A percentile compares a stretch with the other conserved stretches of the same genome.
phyloP scores from a whole-genome alignment of 2,888 invertebrate genomes.

The Stenchaetothrips biformis region DNA sequence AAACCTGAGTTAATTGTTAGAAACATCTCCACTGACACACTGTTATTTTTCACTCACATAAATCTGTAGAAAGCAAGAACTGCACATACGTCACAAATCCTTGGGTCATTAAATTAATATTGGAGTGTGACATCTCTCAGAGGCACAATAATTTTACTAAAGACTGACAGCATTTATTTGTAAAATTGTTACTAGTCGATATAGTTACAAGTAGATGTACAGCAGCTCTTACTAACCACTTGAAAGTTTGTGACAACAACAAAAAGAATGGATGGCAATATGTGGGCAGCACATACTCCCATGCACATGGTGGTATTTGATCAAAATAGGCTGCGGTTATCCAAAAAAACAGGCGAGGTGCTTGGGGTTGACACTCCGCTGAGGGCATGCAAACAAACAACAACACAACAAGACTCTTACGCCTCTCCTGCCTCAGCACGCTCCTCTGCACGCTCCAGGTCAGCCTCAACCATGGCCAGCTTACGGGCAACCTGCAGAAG shows the following conservation, averaged over 20 bases:
- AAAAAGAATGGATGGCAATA: too few species aligned
- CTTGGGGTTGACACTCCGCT: not conserved
- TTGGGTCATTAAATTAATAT: not conserved
- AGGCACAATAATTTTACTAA: not conserved
- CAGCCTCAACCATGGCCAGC: slow-evolving; percentile 99
- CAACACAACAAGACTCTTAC: slow-evolving; percentile 62
- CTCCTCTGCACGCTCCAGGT: slow-evolving; percentile 98
- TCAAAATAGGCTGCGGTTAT: not conserved
- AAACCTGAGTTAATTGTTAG: not conserved
- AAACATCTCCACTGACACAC: not conserved
- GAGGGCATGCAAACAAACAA: slow-evolving; percentile 25
- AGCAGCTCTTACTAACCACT: too few species aligned
- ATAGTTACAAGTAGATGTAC: too few species aligned
- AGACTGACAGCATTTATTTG: too few species aligned
- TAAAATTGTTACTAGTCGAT: too few species aligned
- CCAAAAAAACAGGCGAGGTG: not conserved
- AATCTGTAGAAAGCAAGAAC: not conserved
- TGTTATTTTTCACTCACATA: not conserved
- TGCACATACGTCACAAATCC: not conserved
- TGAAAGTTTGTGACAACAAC: too few species aligned
- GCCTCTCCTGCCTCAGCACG: slow-evolving; percentile 98
- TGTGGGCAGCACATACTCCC: too few species aligned
- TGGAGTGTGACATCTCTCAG: not conserved
- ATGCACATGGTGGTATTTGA: too few species aligned
- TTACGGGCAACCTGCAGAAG: slow-evolving; percentile 90